phyloP scores from a whole-genome alignment of 1,140 invertebrate species.

The Drosophila arawakana region DNA sequence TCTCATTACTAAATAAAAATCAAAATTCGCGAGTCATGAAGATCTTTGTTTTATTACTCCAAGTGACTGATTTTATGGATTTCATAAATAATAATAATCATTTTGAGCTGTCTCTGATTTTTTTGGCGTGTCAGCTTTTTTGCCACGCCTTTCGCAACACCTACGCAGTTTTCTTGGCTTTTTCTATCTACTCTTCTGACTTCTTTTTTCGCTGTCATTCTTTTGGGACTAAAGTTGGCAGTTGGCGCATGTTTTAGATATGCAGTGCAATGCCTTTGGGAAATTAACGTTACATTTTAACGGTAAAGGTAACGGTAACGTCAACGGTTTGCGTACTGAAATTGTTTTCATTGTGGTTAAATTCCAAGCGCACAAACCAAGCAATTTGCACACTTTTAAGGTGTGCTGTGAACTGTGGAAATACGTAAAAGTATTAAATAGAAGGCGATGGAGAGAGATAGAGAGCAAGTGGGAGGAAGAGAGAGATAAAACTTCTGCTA shows the following conservation, averaged over 20 bases:
- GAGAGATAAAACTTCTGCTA: not conserved
- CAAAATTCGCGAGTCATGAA: no score
- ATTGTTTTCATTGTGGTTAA: slow-evolving; percentile 50
- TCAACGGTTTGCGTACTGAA: slow-evolving; percentile 42
- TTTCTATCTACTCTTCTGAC: not conserved
- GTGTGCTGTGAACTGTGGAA: slow-evolving; percentile 15
- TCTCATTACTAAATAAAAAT: no score
- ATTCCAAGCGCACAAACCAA: not conserved
- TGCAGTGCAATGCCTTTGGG: slow-evolving; percentile 69
- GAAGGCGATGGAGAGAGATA: not conserved
- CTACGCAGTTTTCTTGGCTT: slow-evolving; percentile 43
- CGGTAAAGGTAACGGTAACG: slow-evolving; percentile 28
- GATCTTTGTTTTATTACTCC: no score
- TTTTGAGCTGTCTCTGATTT: no score
- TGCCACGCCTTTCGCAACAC: slow-evolving; percentile 30
- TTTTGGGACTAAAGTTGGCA: slow-evolving; percentile 37
- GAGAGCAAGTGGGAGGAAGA: not conserved
- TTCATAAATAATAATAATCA: no score
- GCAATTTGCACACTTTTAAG: slow-evolving; percentile 42
- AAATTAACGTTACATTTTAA: slow-evolving; percentile 73
- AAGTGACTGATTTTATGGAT: no score
- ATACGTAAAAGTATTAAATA: not conserved
- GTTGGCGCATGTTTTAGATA: slow-evolving; percentile 66
- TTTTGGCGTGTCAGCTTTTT: not conserved
- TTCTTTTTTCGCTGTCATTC: not conserved